Conservation (phyloP, 2,888 invertebrate species). For the Anarsia innoxiella region DNA sequence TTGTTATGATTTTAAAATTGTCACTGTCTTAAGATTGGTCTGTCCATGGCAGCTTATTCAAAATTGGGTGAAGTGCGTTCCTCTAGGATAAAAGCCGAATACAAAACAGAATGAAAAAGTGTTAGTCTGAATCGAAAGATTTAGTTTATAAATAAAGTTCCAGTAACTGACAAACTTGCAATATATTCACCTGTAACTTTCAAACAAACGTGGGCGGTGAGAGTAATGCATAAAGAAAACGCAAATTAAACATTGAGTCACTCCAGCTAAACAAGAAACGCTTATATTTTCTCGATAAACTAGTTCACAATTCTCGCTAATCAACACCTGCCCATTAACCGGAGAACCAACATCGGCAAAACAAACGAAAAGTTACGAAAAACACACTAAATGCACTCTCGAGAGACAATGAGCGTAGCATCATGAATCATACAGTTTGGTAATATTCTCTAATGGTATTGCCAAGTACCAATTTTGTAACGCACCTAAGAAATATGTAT, state of each 20-base stretch:
- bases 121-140: no score
- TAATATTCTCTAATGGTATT: slow-evolving; percentile 46
- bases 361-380: slow-evolving; percentile 29
- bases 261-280: slow-evolving; percentile 13
- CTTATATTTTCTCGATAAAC: slow-evolving; percentile 25
- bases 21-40: no score
- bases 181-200: no score
- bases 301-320: slow-evolving; percentile 39
- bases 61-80: no score
- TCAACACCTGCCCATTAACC: slow-evolving; percentile 50
- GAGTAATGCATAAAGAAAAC: slow-evolving; percentile 7
- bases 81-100: no score
- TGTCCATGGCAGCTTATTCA: no score
- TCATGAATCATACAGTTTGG: slow-evolving; percentile 54
- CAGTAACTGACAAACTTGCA: no score
- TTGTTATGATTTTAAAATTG: no score
- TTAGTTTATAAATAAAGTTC: no score
- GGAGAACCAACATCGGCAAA: slow-evolving; percentile 31
- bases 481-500: slow-evolving; percentile 32
- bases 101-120: no score
- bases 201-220: no score
- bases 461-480: slow-evolving; percentile 44
- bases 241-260: slow-evolving; percentile 8
- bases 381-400: slow-evolving; percentile 21
- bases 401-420: slow-evolving; percentile 43